Evolutionary conservation across 2,888 invertebrate species (phyloP).

Genomic region (Clitarchus hookeri): DNA sequence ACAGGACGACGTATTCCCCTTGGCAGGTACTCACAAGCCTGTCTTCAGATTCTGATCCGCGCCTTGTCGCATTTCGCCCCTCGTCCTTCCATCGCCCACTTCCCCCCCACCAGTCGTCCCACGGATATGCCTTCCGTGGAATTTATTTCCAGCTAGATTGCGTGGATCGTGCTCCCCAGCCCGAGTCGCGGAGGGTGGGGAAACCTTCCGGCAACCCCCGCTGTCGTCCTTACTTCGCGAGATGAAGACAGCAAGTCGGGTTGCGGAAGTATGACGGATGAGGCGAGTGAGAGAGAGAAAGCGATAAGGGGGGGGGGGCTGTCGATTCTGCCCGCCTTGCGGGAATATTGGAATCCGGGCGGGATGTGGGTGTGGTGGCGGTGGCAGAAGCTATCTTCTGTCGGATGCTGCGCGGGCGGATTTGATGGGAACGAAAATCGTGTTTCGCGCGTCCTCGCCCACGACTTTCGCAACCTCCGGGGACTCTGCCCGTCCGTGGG

Average conservation of each 20-base stretch:
- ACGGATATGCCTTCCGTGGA: background rate
- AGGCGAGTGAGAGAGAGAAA: background rate
- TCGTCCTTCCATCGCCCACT: background rate
- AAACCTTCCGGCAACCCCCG: background rate
- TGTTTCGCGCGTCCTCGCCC: background rate
- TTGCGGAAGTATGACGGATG: background rate
- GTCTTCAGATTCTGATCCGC: background rate
- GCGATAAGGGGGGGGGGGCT: too few species aligned
- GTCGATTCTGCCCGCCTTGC: background rate
- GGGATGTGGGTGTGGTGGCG: too few species aligned
- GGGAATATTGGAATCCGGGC: background rate
- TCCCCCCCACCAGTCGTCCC: background rate
- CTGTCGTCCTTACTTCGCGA: background rate
- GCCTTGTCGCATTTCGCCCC: background rate
- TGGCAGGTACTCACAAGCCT: slow-evolving; percentile 8
- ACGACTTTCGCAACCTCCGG: too few species aligned
- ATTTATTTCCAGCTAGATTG: background rate
- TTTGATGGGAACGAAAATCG: background rate
- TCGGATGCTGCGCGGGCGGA: background rate
- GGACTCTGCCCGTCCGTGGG: too few species aligned
- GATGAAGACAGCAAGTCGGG: background rate
- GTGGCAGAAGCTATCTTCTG: background rate
- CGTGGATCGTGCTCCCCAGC: background rate
- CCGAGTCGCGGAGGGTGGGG: background rate
- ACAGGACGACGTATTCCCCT: background rate